phyloP scores from a whole-genome alignment of 2,888 invertebrate genomes.

The Lamellibrachia columna region DNA sequence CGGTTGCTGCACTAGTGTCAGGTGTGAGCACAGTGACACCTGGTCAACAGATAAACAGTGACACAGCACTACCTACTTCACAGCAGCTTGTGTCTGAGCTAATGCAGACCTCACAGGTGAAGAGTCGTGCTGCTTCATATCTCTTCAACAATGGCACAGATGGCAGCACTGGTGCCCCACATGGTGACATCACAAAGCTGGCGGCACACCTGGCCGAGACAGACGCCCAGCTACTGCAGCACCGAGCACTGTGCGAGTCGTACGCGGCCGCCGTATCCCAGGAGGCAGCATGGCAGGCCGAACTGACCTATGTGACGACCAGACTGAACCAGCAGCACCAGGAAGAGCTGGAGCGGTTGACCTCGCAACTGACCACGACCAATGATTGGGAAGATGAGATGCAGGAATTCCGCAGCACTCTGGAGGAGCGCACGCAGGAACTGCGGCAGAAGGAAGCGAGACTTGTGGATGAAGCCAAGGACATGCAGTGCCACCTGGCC shows the following conservation, averaged over 20 bases:
- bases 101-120: background rate
- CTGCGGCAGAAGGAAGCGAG: background rate
- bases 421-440: background rate
- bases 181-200: slow-evolving; percentile 29
- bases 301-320: slow-evolving; percentile 52
- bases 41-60: slow-evolving; percentile 16
- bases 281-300: slow-evolving; percentile 80
- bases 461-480: background rate
- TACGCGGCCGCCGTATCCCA: slow-evolving; percentile 74
- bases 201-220: slow-evolving; percentile 29
- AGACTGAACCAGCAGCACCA: slow-evolving; percentile 29
- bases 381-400: background rate
- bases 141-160: slow-evolving; percentile 30
- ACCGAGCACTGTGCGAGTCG: slow-evolving; percentile 18
- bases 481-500: slow-evolving; percentile 21
- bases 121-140: slow-evolving; percentile 26
- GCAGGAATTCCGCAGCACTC: slow-evolving; percentile 20
- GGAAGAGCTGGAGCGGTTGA: slow-evolving; percentile 21
- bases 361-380: slow-evolving; percentile 8
- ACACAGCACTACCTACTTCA: background rate
- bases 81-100: background rate
- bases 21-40: slow-evolving; percentile 39
- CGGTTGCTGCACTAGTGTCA: slow-evolving; percentile 66
- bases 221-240: slow-evolving; percentile 25
- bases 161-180: background rate